Conservation (phyloP, 2,888 invertebrate genomes). For the Octodonta nipae region DNA sequence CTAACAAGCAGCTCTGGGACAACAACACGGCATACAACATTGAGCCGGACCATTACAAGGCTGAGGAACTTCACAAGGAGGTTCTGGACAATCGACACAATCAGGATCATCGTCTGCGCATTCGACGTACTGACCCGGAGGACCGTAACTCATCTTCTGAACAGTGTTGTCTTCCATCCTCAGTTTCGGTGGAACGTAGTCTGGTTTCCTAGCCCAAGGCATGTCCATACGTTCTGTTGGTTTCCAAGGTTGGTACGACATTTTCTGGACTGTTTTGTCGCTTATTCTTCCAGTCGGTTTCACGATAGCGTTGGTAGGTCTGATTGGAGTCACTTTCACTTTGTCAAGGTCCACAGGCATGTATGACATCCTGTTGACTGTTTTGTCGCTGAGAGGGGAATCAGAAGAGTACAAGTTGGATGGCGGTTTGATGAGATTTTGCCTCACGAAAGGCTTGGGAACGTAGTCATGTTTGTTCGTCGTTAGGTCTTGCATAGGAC, state of each 20-base stretch:
- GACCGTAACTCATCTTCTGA: constrained; percentile 47
- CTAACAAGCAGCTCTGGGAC: constrained; percentile 34
- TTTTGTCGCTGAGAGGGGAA: constrained; percentile 37
- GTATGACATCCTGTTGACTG: constrained; percentile 45
- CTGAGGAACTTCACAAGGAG: constrained; percentile 14
- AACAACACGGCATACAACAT: constrained; percentile 30
- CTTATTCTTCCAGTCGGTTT: constrained; percentile 28
- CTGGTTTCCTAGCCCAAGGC: constrained; percentile 34
- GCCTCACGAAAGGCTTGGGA: constrained; percentile 43
- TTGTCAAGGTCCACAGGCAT: constrained; percentile 35
- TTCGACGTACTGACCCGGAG: constrained; percentile 46
- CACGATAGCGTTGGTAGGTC: constrained; percentile 24
- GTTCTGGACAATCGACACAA: constrained; percentile 35
- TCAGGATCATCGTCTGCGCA: constrained; percentile 43
- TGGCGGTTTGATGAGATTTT: constrained; percentile 33
- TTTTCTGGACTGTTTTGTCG: constrained; percentile 30
- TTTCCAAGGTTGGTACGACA: constrained; percentile 39
- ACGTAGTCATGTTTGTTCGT: constrained; percentile 62
- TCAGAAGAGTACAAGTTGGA: constrained; percentile 30
- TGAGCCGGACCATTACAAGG: constrained; percentile 16
- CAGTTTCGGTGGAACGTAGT: constrained; percentile 33
- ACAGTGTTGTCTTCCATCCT: constrained; percentile 45
- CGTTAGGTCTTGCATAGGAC: constrained; percentile 59
- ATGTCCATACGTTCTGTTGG: constrained; percentile 30
- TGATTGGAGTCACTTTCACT: constrained; percentile 23